phyloP scores from a whole-genome alignment of 2,113 vertebrate genomes.

The Coregonus clupeaformis region DNA sequence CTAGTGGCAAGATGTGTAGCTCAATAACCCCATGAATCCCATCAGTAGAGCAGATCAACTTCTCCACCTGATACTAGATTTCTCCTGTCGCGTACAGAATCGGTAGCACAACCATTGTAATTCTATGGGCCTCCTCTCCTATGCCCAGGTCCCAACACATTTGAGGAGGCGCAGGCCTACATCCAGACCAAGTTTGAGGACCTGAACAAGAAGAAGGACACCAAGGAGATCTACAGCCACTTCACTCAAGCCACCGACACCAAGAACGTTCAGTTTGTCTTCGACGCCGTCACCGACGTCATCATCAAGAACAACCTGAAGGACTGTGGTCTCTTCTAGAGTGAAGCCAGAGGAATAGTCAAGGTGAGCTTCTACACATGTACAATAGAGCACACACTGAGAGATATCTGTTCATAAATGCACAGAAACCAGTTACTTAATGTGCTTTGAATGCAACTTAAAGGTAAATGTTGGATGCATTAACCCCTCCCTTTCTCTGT shows the following conservation, averaged over 20 bases:
- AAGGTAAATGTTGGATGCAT: neutral
- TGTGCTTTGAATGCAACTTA: neutral
- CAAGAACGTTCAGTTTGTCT: conserved; percentile 99
- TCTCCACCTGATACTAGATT: neutral
- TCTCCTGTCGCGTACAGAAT: too few species aligned
- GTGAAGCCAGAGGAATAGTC: conserved; percentile 28
- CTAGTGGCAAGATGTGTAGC: too few species aligned
- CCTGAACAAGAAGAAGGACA: conserved; percentile 98
- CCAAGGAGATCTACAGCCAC: conserved; percentile 99
- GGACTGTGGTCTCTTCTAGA: conserved; percentile 94
- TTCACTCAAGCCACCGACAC: conserved; percentile 99
- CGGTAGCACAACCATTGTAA: too few species aligned
- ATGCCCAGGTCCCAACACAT: conserved; percentile 84
- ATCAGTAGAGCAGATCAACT: neutral
- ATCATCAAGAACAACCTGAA: conserved; percentile 99
- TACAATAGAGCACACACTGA: neutral
- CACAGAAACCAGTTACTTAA: neutral
- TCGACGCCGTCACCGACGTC: conserved; percentile 95
- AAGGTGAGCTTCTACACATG: conserved; percentile 40
- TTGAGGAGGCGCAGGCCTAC: conserved; percentile 89
- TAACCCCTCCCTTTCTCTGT: conserved; percentile 1
- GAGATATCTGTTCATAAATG: neutral
- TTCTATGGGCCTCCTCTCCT: neutral
- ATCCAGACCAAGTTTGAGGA: conserved; percentile 98
- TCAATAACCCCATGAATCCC: neutral